Percentiles rank a stretch among this genome's conserved stretches.
These are phyloP conservation scores for Leptothorax acervorum DNA, from an alignment of 2,888 invertebrate genomes.

Conservation along the genomic window DNA sequence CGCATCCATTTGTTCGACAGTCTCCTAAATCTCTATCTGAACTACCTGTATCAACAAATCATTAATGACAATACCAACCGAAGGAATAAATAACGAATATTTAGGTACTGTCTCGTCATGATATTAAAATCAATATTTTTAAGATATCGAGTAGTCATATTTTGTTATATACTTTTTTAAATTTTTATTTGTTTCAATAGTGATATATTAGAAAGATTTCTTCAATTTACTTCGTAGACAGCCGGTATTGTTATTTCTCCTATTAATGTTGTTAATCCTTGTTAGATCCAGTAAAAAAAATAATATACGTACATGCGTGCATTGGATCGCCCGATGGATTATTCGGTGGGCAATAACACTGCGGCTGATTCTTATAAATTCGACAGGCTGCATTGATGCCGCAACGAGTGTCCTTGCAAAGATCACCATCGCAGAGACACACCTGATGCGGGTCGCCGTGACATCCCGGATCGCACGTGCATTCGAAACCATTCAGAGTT, in stretches of 20 bases:
- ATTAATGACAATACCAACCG: constrained; percentile 27
- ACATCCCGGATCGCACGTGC: constrained; percentile 93
- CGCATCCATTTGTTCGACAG: constrained; percentile 94
- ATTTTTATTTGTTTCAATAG: background rate
- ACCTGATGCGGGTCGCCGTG: constrained; percentile 93
- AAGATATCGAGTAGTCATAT: background rate
- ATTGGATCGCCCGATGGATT: constrained; percentile 94
- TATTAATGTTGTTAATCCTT: background rate
- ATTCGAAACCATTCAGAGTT: constrained; percentile 92
- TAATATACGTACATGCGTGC: constrained; percentile 91
- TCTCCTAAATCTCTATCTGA: constrained; percentile 87
- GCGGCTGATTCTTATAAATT: constrained; percentile 89
- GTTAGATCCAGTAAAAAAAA: background rate
- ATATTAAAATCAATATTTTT: background rate
- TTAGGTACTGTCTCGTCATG: background rate
- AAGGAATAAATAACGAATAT: background rate
- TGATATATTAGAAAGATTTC: background rate
- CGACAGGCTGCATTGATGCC: constrained; percentile 94
- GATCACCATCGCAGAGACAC: constrained; percentile 92
- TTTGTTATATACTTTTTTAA: background rate
- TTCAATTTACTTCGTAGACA: background rate
- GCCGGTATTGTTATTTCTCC: background rate
- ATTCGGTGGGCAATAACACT: constrained; percentile 94
- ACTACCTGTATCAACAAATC: constrained; percentile 75
- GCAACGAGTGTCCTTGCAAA: constrained; percentile 93